These are phyloP conservation scores for Pterostichus madidus DNA, from an alignment of 2,888 invertebrate species.

Conservation along the genomic window DNA sequence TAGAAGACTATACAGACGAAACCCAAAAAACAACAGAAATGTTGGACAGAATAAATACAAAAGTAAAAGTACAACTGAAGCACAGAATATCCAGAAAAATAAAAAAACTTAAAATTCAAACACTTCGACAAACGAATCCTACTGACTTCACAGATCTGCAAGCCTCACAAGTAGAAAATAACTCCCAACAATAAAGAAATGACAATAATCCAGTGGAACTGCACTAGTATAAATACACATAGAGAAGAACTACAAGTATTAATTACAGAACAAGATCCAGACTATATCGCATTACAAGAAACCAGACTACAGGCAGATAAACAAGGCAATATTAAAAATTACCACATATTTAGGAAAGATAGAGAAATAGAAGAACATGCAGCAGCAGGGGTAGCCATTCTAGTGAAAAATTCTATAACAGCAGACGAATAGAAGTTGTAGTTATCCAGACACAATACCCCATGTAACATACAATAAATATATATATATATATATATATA, in stretches of 20 bases:
- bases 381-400: slow-evolving; percentile 25
- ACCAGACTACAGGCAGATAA: slow-evolving; percentile 16
- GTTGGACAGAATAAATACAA: neutral
- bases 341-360: slow-evolving; percentile 11
- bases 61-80: slow-evolving; percentile 16
- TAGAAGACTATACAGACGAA: slow-evolving; percentile 27
- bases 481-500: neutral
- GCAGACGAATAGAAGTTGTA: slow-evolving; percentile 17
- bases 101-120: neutral
- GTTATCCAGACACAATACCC: slow-evolving; percentile 17
- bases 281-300: slow-evolving; percentile 27
- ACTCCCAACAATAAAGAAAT: neutral
- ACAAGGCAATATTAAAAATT: neutral
- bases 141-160: neutral
- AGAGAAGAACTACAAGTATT: slow-evolving; percentile 17
- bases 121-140: neutral
- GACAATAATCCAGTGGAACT: slow-evolving; percentile 48
- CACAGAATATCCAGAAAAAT: slow-evolving; percentile 32
- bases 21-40: neutral
- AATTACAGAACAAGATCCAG: neutral
- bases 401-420: neutral
- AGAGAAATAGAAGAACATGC: slow-evolving; percentile 19
- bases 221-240: slow-evolving; percentile 6
- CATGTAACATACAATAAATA: neutral
- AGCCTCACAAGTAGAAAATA: neutral